Evolutionary conservation across 2,888 invertebrate species (phyloP), one percentile per base, ranked within the genome.

Genomic region (Noctua janthe): DNA sequence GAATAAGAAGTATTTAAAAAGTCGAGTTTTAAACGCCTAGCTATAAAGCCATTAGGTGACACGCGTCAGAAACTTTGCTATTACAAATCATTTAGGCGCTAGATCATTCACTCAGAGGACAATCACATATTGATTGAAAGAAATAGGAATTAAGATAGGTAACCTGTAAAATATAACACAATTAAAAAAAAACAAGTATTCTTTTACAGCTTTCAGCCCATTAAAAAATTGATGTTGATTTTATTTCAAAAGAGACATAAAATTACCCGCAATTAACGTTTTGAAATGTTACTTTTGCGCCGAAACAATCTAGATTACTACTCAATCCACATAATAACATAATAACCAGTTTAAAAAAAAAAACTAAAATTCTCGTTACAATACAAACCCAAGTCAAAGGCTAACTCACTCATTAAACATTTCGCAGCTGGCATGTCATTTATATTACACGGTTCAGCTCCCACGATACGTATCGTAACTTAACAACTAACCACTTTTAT

Each of bases 381-480:
- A 70, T 67, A 62, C 72, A 77, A 83, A 79, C 72, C 13, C 54
- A 77, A 86, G 74, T 76, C 79, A 86, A 84, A 84, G 71, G 72
- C 76, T 73, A 86, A 79, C 70, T 76, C 23, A 54, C 70, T 81
- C 82, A 80, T 85, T 85, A 82, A 82, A 78, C 71, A 71, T 83
- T 86, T 81, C 74, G 73, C 71, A 76, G 81, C 78, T 67, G 59
- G 73, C 73, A 81, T 87, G 81, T 83, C 80, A 87, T 78, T 85
- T 71, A 83, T 78, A 83, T 84, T 82, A 82, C 82, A 80, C 76
- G 84, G 84, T 73, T 85, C 43, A 43, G 78, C 85, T 90, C 87
- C 86, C 86, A 90, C 90, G 85, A 83, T 85, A 84, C 84, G 78
- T 82, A 83, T 69, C 71, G 59, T 39, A 73, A 70, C 74, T 35